Conservation (phyloP, 2,888 invertebrate genomes). For the Conus canariensis region DNA sequence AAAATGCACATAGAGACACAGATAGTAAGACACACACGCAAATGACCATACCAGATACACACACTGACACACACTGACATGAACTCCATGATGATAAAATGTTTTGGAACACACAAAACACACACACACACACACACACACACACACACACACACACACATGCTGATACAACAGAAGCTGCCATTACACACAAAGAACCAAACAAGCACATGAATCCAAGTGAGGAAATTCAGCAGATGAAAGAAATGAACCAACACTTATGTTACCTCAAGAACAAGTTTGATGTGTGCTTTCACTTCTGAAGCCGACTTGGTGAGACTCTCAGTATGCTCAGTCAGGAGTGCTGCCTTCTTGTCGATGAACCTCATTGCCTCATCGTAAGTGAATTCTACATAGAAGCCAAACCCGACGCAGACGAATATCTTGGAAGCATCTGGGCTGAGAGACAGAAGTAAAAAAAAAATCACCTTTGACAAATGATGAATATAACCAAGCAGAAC, state of each 20-base stretch:
- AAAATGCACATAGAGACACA: too few relatives aligned
- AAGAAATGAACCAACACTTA: background rate
- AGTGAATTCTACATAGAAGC: slow-evolving; percentile 87
- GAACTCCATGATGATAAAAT: too few relatives aligned
- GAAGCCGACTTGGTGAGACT: slow-evolving; percentile 85
- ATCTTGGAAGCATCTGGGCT: slow-evolving; percentile 84
- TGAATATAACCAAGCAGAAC: too few relatives aligned
- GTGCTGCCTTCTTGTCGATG: slow-evolving; percentile 85
- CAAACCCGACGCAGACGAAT: slow-evolving; percentile 87
- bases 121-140: slow-evolving; percentile 21
- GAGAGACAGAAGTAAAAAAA: slow-evolving; percentile 42
- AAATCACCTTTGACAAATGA: too few relatives aligned
- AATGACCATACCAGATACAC: too few relatives aligned
- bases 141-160: slow-evolving; percentile 14
- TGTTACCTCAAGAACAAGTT: slow-evolving; percentile 85
- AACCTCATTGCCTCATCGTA: slow-evolving; percentile 86
- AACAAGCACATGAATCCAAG: background rate
- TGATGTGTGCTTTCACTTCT: slow-evolving; percentile 88
- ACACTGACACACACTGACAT: too few relatives aligned
- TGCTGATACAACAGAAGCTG: background rate
- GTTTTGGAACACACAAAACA: background rate
- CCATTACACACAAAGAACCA: background rate
- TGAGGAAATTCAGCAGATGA: background rate
- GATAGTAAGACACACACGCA: too few relatives aligned
- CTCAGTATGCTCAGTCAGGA: slow-evolving; percentile 84